Conservation (phyloP, 2,888 invertebrate species). For the Sarcophaga variegata region DNA sequence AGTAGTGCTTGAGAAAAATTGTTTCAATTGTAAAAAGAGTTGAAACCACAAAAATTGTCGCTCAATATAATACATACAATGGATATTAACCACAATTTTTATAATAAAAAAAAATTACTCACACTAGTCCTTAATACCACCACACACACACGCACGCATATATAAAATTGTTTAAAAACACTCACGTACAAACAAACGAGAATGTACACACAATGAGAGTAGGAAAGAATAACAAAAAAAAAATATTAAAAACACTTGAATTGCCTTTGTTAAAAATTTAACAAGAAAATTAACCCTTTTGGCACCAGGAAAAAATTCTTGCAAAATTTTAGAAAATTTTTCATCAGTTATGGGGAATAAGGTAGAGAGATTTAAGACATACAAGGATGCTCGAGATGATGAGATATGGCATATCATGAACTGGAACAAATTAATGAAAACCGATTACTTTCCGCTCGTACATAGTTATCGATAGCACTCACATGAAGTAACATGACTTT, state of each 20-base stretch:
- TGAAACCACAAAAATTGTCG: constrained; percentile 57
- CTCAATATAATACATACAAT: constrained; percentile 56
- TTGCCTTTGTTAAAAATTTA: not conserved
- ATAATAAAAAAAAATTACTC: not conserved
- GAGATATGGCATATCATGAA: no score
- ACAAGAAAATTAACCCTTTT: constrained; percentile 32
- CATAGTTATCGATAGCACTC: no score
- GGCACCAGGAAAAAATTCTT: not conserved
- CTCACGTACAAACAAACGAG: no score
- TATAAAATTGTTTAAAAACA: no score
- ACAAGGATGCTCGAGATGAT: no score
- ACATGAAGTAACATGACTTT: no score
- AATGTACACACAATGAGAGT: constrained; percentile 1
- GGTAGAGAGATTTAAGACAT: no score
- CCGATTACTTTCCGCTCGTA: no score
- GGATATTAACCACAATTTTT: constrained; percentile 37
- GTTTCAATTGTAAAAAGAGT: not conserved
- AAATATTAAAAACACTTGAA: constrained; percentile 39
- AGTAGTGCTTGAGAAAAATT: constrained; percentile 20
- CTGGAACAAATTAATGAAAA: no score
- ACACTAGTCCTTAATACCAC: not conserved
- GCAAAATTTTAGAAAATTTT: no score
- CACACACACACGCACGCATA: not conserved
- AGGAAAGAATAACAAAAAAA: constrained; percentile 8
- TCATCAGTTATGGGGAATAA: no score